These are phyloP conservation scores for Lepeophtheirus nordmannii DNA, from an alignment of 2,888 invertebrate genomes.

Conservation along the genomic window DNA sequence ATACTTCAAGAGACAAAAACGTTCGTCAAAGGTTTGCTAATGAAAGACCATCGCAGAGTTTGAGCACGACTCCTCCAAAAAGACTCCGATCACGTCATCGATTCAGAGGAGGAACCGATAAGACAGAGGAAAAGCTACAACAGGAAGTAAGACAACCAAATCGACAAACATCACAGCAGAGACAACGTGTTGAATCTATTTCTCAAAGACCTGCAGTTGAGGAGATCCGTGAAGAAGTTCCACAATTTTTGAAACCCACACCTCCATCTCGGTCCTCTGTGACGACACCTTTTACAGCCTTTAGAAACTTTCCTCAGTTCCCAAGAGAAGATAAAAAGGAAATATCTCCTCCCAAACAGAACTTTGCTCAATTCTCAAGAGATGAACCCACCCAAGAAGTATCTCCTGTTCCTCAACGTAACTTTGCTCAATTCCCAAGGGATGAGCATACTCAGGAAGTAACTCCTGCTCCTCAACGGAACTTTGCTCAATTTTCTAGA, in stretches of 20 bases:
- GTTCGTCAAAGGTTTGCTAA: background rate
- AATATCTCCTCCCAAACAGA: background rate
- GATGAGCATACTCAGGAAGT: no score
- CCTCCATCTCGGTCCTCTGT: background rate
- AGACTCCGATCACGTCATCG: background rate
- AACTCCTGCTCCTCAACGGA: background rate
- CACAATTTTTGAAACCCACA: background rate
- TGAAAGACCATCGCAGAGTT: background rate
- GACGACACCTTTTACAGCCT: slow-evolving; percentile 20
- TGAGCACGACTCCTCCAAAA: background rate
- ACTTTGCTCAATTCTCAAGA: background rate
- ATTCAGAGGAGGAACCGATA: background rate
- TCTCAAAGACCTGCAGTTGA: background rate
- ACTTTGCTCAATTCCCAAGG: background rate
- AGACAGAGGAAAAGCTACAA: background rate
- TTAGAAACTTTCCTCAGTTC: slow-evolving; percentile 25
- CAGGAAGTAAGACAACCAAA: background rate
- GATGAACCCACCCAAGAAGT: background rate
- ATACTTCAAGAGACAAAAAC: background rate
- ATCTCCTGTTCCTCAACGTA: background rate
- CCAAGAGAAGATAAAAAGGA: slow-evolving; percentile 5
- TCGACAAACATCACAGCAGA: background rate
- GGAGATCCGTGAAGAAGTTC: background rate
- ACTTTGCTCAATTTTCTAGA: no score
- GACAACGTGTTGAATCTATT: background rate